phyloP scores from a whole-genome alignment of 2,888 invertebrate genomes.

The Hetaerina titia region DNA sequence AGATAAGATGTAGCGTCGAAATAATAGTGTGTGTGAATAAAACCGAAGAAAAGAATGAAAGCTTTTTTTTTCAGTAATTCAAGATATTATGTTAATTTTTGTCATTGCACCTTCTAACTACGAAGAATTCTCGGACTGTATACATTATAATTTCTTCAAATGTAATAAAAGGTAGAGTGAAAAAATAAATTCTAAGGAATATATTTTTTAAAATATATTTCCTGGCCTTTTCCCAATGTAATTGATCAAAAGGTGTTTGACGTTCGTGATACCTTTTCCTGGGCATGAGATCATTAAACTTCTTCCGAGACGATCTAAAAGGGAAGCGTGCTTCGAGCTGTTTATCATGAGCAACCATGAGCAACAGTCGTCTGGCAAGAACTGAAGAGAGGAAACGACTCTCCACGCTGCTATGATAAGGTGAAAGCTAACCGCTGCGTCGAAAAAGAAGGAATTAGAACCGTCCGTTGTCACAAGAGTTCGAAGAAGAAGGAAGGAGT shows the following conservation, averaged over 20 bases:
- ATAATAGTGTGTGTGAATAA: no score
- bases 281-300: not conserved
- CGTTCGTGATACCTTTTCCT: not conserved
- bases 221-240: not conserved
- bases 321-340: not conserved
- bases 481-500: not conserved
- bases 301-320: not conserved
- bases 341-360: not conserved
- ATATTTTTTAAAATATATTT: no score
- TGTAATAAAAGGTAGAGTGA: no score
- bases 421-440: not conserved
- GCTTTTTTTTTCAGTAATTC: no score
- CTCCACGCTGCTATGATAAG: not conserved
- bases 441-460: not conserved
- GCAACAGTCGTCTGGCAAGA: not conserved
- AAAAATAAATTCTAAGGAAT: no score
- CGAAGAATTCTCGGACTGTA: no score
- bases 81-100: no score
- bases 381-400: not conserved
- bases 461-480: not conserved
- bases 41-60: no score
- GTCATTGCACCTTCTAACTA: no score
- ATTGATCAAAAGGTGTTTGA: not conserved
- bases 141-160: no score
- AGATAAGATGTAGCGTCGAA: no score